Conservation (phyloP, 2,888 invertebrate genomes). For the Gnatocerus cornutus region DNA sequence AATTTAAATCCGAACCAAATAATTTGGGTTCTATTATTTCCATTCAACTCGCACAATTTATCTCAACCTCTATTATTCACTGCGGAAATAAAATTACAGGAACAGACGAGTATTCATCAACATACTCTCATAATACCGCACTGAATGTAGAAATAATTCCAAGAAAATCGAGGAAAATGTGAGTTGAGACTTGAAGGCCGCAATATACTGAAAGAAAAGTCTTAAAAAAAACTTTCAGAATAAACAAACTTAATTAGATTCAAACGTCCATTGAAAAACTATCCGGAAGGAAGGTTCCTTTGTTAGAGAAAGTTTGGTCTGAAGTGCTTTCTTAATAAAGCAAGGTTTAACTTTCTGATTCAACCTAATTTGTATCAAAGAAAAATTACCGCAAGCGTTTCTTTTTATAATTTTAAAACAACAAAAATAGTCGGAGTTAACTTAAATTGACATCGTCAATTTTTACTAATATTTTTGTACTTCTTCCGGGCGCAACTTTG, state of each 20-base stretch:
- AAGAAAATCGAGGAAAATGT: slow-evolving; percentile 1
- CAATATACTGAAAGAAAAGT: slow-evolving; percentile 5
- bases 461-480: no score
- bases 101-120: slow-evolving; percentile 5
- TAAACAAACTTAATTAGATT: slow-evolving; percentile 19
- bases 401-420: no score
- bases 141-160: slow-evolving; percentile 7
- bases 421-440: no score
- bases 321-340: no score
- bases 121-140: slow-evolving; percentile 1
- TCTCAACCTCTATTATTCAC: neutral
- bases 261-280: neutral
- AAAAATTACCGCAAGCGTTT: no score
- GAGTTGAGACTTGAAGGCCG: neutral
- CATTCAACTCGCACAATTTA: neutral
- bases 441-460: no score
- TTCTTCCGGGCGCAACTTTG: no score
- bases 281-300: neutral
- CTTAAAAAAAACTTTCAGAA: slow-evolving; percentile 4
- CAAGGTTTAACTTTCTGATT: no score
- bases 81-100: neutral
- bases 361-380: no score
- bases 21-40: slow-evolving; percentile 19
- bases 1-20: slow-evolving; percentile 1
- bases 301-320: neutral